phyloP scores from a whole-genome alignment of 2,888 invertebrate genomes.

The Blera fallax region DNA sequence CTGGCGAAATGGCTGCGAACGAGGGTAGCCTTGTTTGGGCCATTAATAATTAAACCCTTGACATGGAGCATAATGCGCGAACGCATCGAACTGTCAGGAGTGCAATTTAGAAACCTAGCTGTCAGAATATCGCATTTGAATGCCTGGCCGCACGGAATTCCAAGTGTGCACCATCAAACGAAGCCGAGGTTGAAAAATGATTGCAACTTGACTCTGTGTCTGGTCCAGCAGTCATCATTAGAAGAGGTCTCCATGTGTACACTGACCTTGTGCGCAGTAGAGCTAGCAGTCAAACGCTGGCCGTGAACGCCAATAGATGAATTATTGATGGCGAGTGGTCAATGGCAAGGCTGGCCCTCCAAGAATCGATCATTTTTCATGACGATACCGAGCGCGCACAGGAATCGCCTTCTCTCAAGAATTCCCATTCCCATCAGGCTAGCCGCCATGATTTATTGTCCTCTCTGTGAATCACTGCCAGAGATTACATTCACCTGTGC shows the following conservation, averaged over 20 bases:
- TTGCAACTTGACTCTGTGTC: constrained; percentile 57
- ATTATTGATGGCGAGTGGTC: constrained; percentile 64
- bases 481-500: constrained; percentile 71
- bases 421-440: constrained; percentile 52
- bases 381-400: background rate
- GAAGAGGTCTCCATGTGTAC: constrained; percentile 37
- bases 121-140: constrained; percentile 54
- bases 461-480: constrained; percentile 59
- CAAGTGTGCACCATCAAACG: constrained; percentile 57
- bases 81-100: constrained; percentile 56
- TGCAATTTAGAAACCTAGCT: constrained; percentile 58
- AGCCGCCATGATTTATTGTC: constrained; percentile 54
- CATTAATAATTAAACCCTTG: constrained; percentile 64
- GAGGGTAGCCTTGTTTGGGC: constrained; percentile 57
- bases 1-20: constrained; percentile 38
- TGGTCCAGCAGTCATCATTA: constrained; percentile 65
- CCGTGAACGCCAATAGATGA: constrained; percentile 66
- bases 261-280: constrained; percentile 49
- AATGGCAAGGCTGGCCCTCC: constrained; percentile 43
- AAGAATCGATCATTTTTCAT: constrained; percentile 60
- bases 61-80: constrained; percentile 25
- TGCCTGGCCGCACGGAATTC: constrained; percentile 41
- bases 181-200: constrained; percentile 71
- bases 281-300: background rate
- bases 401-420: constrained; percentile 18